Evolutionary conservation across 2,888 invertebrate species (phyloP).

Genomic region (Stenoptilia bipunctidactyla): DNA sequence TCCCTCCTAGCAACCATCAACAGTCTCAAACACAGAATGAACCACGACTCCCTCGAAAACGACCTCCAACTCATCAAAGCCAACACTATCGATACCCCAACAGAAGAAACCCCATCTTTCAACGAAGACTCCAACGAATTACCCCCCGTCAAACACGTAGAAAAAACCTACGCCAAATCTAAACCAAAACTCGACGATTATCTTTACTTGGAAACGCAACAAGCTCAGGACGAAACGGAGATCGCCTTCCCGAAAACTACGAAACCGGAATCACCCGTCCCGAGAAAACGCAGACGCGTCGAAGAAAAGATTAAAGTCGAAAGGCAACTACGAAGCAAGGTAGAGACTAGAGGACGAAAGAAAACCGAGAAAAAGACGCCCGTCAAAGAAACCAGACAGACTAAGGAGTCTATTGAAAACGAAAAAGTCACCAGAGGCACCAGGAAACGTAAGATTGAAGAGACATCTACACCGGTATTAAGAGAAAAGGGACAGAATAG

Average conservation of each 20-base stretch:
- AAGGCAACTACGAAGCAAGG: constrained; percentile 30
- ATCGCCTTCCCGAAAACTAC: constrained; percentile 41
- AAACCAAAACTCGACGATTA: constrained; percentile 54
- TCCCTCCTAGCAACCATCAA: constrained; percentile 40
- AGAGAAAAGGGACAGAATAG: constrained; percentile 55
- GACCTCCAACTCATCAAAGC: constrained; percentile 55
- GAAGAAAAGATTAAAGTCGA: constrained; percentile 31
- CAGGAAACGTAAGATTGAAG: constrained; percentile 44
- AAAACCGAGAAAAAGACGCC: constrained; percentile 20
- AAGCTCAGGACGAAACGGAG: constrained; percentile 45
- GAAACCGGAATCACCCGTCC: constrained; percentile 38
- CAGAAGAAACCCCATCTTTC: too few relatives aligned
- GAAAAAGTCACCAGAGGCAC: constrained; percentile 42
- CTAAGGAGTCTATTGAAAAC: constrained; percentile 60
- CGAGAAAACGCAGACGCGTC: constrained; percentile 50
- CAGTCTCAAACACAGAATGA: constrained; percentile 41
- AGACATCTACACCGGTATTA: constrained; percentile 41
- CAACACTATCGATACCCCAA: constrained; percentile 42
- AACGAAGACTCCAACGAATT: constrained; percentile 31
- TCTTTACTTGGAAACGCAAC: constrained; percentile 52
- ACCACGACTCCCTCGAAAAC: constrained; percentile 51
- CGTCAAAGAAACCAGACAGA: constrained; percentile 30
- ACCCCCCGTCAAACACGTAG: constrained; percentile 49
- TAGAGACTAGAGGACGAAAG: constrained; percentile 17
- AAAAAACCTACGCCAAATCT: constrained; percentile 52